Conservation (phyloP, 2,888 invertebrate genomes). For the Oligia strigilis region DNA sequence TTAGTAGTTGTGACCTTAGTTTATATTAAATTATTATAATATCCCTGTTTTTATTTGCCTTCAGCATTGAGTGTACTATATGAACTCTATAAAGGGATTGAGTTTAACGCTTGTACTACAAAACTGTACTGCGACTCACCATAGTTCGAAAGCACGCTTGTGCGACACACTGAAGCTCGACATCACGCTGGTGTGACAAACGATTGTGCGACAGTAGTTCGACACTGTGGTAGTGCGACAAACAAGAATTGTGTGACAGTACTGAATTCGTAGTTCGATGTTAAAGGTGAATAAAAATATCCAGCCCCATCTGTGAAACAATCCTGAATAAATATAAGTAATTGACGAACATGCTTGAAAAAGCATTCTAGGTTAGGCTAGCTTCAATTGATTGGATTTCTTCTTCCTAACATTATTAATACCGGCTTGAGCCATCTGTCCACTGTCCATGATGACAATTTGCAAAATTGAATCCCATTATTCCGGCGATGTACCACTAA, state of each 20-base stretch:
- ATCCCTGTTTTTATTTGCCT: neutral
- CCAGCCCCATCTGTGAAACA: neutral
- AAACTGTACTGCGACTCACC: too few species aligned
- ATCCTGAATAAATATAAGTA: neutral
- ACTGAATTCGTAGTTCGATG: neutral
- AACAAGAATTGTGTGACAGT: too few species aligned
- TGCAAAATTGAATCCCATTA: conserved; percentile 48
- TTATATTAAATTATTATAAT: neutral
- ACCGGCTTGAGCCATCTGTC: conserved; percentile 4
- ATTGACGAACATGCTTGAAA: conserved; percentile 5
- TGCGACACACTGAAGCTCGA: too few species aligned
- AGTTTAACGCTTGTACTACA: too few species aligned
- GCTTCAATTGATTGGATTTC: neutral
- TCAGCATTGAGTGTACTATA: neutral
- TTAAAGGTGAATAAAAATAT: too few species aligned
- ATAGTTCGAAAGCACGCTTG: too few species aligned
- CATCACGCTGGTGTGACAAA: too few species aligned
- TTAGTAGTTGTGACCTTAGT: neutral
- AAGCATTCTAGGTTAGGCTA: neutral
- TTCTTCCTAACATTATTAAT: neutral
- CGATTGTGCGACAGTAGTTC: too few species aligned
- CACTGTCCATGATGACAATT: conserved; percentile 28
- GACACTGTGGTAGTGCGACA: too few species aligned
- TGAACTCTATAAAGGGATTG: too few species aligned
- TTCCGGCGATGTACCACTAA: conserved; percentile 18